Conservation (phyloP, 2,797 vertebrate species). For the Aplochiton taeniatus region DNA sequence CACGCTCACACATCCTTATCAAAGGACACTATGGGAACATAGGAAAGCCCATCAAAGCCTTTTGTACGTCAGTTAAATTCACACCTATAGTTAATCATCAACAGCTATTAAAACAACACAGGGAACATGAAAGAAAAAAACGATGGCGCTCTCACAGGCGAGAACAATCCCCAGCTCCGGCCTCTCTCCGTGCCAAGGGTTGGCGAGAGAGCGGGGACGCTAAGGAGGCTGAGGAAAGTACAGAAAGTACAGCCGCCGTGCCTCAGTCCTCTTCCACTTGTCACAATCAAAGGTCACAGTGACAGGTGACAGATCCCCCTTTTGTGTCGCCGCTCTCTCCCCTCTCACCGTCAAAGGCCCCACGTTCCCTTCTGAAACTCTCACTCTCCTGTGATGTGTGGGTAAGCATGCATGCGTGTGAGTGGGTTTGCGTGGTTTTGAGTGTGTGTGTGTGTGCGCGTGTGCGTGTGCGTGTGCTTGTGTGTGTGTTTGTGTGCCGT, state of each 20-base stretch:
- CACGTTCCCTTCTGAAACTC: conserved; percentile 47
- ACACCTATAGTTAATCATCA: too few species aligned
- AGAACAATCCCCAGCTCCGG: too few species aligned
- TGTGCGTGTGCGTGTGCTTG: conserved; percentile 2
- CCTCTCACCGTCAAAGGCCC: conserved; percentile 45
- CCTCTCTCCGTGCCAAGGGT: background rate
- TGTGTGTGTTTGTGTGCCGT: too few species aligned
- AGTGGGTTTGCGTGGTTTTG: conserved; percentile 19
- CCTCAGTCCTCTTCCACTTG: conserved; percentile 47
- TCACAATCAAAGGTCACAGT: conserved; percentile 70
- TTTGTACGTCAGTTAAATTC: too few species aligned
- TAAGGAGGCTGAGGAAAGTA: background rate
- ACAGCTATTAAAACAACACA: too few species aligned
- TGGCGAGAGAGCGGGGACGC: background rate
- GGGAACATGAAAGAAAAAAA: too few species aligned
- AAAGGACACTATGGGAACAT: conserved; percentile 10
- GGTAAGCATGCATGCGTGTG: too few species aligned
- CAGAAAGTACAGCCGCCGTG: conserved; percentile 31
- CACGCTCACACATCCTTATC: background rate
- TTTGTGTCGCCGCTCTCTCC: conserved; percentile 51
- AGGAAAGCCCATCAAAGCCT: background rate
- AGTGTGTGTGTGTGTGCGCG: background rate
- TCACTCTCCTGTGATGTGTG: conserved; percentile 40
- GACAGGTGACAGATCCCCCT: conserved; percentile 67
- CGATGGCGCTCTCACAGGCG: too few species aligned